phyloP scores from a whole-genome alignment of 2,888 invertebrate species.

The Agrochola litura region DNA sequence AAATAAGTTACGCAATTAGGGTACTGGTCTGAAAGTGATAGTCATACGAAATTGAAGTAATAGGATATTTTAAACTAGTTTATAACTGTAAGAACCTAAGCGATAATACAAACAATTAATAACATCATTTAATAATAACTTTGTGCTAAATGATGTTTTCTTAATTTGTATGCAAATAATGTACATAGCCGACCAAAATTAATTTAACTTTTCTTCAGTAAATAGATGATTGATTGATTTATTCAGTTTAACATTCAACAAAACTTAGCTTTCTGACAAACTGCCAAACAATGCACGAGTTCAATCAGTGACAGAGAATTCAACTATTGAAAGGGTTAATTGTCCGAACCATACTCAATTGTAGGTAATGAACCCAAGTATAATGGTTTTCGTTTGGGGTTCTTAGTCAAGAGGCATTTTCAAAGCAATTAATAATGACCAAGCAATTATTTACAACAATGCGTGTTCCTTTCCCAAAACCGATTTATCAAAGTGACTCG shows the following conservation, averaged over 20 bases:
- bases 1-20: no score
- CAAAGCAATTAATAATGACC: constrained; percentile 18
- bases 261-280: background rate
- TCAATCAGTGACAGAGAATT: background rate
- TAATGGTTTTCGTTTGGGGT: background rate
- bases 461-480: constrained; percentile 11
- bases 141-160: background rate
- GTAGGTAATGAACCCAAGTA: background rate
- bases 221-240: background rate
- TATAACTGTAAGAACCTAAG: background rate
- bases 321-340: background rate
- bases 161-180: no score
- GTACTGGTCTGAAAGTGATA: background rate
- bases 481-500: constrained; percentile 18
- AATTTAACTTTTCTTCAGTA: background rate
- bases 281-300: background rate
- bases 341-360: background rate
- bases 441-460: constrained; percentile 18
- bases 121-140: background rate
- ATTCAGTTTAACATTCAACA: background rate
- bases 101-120: background rate
- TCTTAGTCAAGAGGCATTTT: constrained; percentile 9
- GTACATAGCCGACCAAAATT: background rate
- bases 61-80: background rate
- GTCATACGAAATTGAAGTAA: background rate